Base-by-base conservation (phyloP, 2,888 invertebrate genomes). In the Cryptocheilus praepositus region DNA sequence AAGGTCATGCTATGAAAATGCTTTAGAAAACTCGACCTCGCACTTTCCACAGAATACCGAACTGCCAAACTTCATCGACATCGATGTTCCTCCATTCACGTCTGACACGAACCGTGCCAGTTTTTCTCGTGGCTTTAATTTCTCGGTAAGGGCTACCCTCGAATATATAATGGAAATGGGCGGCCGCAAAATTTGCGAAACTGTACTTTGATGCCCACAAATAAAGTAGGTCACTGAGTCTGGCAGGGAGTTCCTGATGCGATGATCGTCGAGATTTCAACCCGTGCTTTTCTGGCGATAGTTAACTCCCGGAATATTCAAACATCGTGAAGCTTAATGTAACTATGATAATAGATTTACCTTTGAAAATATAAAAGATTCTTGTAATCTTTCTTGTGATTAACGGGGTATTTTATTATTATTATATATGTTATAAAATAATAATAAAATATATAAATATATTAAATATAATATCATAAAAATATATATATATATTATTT, bases 41-140 rank as follows among this genome's bases (percentile, higher is more conserved):
- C 83, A 87, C 53, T 89, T 88, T 56, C 86, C 89, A 0, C 75
- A 83, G 51, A 83, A 85, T 63, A 77, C 83, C 53, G 44, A 72
- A 74, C 16, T 78, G 83, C 25, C 67, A 79, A 89, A 88, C 76
- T 85, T 89, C 58, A 84, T 81, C 11, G 89, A 90, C 63, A 83
- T 90, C 67, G 83, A 88, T 22, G 63, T 82, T 22, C 73, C 78
- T 7, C n/a, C n/a, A n/a, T n/a, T n/a, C n/a, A n/a, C n/a, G n/a
- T n/a, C n/a, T n/a, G n/a, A n/a, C 8, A 80, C 81, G 44, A 82
- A 78, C 46, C n/a, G 8, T 84, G n/a, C 62, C 81, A 0, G 69
- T 79, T 4, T 79, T 4, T 60, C 68, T 0, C 16, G 18, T 5
- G 19, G 72, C 13, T 58, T 70, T n/a, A 15, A 64, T 2, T 22